These are phyloP conservation scores for Siniperca obscura DNA, from an alignment of 2,797 vertebrate genomes.

Conservation along the genomic window DNA sequence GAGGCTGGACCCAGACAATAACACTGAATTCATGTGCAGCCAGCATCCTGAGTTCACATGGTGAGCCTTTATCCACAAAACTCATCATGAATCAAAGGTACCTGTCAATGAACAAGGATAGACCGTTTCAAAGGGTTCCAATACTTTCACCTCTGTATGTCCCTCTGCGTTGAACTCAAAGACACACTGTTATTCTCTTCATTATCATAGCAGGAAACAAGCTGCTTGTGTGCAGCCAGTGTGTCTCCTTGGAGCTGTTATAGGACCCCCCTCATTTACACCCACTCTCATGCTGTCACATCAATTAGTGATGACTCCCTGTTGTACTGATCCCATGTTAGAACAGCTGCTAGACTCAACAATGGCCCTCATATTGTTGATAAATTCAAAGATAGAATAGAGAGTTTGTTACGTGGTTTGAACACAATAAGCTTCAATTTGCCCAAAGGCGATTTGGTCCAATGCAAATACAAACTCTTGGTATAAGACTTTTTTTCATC, in stretches of 20 bases:
- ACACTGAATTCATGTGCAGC: not conserved
- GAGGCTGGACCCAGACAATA: not conserved
- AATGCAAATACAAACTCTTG: not conserved
- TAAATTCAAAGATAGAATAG: slow-evolving; percentile 4
- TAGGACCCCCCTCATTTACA: slow-evolving; percentile 30
- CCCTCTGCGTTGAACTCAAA: not conserved
- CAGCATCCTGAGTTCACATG: not conserved
- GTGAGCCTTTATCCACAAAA: not conserved
- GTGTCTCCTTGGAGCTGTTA: slow-evolving; percentile 24
- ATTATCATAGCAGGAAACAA: slow-evolving; percentile 37
- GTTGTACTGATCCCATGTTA: slow-evolving; percentile 34
- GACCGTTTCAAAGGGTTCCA: not conserved
- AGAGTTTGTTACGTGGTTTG: not conserved
- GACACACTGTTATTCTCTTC: not conserved
- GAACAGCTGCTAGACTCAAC: slow-evolving; percentile 28
- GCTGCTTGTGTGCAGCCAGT: slow-evolving; percentile 26
- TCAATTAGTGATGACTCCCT: slow-evolving; percentile 54
- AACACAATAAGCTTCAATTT: not conserved
- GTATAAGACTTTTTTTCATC: not conserved
- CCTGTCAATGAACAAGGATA: not conserved
- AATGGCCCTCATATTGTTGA: not conserved
- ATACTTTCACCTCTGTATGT: not conserved
- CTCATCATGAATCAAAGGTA: not conserved
- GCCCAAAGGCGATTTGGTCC: not conserved
- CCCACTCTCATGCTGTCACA: slow-evolving; percentile 45